A percentile compares a stretch with the other conserved stretches of the same genome.
Conservation (phyloP, 2,888 invertebrate species). For the Trimorus sp. region DNA sequence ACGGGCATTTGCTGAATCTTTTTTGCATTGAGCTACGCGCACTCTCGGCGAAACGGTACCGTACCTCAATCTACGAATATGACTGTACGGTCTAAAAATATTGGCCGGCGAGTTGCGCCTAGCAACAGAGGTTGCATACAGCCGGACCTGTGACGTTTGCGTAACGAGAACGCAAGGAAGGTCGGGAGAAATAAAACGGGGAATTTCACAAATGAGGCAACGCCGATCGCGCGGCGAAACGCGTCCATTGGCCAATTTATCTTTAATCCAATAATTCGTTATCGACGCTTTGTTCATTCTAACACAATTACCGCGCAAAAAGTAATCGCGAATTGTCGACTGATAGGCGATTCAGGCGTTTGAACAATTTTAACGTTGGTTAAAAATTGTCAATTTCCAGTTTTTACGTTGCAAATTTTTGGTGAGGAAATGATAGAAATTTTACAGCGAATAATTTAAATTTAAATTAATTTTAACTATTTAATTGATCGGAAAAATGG, state of each 20-base stretch:
- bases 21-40: slow-evolving; percentile 12
- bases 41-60: slow-evolving; percentile 35
- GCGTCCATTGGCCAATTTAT: slow-evolving; percentile 40
- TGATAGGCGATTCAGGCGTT: neutral
- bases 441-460: too few species aligned
- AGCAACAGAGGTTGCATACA: slow-evolving; percentile 78
- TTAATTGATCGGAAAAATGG: too few species aligned
- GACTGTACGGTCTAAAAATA: slow-evolving; percentile 76
- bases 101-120: slow-evolving; percentile 76
- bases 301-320: slow-evolving; percentile 6
- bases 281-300: slow-evolving; percentile 18
- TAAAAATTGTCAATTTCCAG: neutral
- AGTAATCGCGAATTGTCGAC: slow-evolving; percentile 9
- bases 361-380: slow-evolving; percentile 2
- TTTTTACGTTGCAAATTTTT: neutral
- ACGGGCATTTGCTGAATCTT: neutral
- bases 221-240: slow-evolving; percentile 47
- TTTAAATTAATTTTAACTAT: too few species aligned
- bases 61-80: slow-evolving; percentile 69
- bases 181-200: slow-evolving; percentile 66
- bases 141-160: slow-evolving; percentile 72
- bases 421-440: neutral
- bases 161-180: slow-evolving; percentile 72
- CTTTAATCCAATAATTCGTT: slow-evolving; percentile 33
- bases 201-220: slow-evolving; percentile 66